Conservation (phyloP, 2,888 invertebrate genomes). For the Ectemnius lituratus region DNA sequence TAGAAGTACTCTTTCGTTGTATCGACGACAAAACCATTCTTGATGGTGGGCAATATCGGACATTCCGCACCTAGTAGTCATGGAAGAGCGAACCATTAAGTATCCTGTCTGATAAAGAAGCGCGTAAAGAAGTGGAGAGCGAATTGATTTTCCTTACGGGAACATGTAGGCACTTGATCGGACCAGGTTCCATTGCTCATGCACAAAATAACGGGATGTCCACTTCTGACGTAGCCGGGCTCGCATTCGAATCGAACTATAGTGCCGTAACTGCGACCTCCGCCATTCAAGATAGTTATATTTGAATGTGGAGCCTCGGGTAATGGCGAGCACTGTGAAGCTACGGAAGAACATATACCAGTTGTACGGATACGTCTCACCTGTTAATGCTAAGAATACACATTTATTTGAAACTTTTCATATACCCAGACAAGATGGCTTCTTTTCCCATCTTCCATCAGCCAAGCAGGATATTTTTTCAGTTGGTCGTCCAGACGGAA, state of each 20-base stretch:
- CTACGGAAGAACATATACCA: conserved; percentile 76
- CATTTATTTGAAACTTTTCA: background rate
- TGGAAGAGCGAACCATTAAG: background rate
- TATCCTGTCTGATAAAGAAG: background rate
- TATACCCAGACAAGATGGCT: conserved; percentile 91
- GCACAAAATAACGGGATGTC: conserved; percentile 93
- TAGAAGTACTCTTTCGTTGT: conserved; percentile 87
- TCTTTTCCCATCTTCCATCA: conserved; percentile 94
- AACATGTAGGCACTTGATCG: conserved; percentile 92
- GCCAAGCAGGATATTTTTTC: conserved; percentile 94
- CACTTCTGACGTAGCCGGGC: conserved; percentile 91
- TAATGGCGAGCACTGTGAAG: conserved; percentile 93
- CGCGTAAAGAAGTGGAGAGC: background rate
- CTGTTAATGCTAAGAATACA: too few species aligned
- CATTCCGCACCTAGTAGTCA: conserved; percentile 81
- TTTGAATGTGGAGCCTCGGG: conserved; percentile 93
- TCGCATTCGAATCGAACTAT: conserved; percentile 95
- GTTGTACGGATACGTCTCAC: background rate
- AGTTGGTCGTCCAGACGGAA: conserved; percentile 91
- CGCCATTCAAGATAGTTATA: conserved; percentile 91
- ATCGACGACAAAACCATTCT: conserved; percentile 93
- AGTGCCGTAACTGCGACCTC: conserved; percentile 95
- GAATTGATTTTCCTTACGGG: conserved; percentile 79
- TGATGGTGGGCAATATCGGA: conserved; percentile 87
- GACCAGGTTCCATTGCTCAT: conserved; percentile 98